A percentile compares a stretch with the other conserved stretches of the same genome.
Evolutionary conservation across 2,113 vertebrate genomes (phyloP).

Genomic region (Gadus chalcogrammus): DNA sequence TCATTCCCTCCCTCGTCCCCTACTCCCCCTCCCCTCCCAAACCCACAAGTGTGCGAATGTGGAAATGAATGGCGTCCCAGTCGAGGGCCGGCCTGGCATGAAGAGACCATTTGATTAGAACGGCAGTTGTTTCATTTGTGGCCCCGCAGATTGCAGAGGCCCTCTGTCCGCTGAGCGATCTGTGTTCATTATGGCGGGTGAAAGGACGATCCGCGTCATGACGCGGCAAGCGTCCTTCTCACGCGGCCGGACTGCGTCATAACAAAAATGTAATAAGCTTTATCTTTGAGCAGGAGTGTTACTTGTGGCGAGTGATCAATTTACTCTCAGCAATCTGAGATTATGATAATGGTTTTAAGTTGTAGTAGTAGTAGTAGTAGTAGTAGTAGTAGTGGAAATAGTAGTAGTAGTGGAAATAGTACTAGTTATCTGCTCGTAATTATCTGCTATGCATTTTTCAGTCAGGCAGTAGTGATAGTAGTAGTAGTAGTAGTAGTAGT

Average conservation of each 20-base stretch:
- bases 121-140: conserved; percentile 79
- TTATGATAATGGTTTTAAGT: no score
- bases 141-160: conserved; percentile 75
- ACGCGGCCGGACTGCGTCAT: conserved; percentile 56
- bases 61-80: conserved; percentile 76
- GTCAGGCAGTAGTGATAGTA: no score
- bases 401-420: no score
- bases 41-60: conserved; percentile 67
- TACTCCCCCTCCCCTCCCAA: conserved; percentile 41
- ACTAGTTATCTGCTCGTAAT: no score
- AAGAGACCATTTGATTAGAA: conserved; percentile 78
- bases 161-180: conserved; percentile 75
- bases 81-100: conserved; percentile 75
- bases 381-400: no score
- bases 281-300: no score
- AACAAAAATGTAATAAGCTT: no score
- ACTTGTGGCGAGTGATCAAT: no score
- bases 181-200: conserved; percentile 72
- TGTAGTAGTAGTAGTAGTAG: no score
- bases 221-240: conserved; percentile 71
- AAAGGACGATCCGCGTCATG: conserved; percentile 70
- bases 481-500: no score
- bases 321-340: no score
- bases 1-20: conserved; percentile 59
- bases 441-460: no score